Evolutionary conservation across 2,888 invertebrate genomes (phyloP).

Genomic region (Caenorhabditis panamensis): DNA sequence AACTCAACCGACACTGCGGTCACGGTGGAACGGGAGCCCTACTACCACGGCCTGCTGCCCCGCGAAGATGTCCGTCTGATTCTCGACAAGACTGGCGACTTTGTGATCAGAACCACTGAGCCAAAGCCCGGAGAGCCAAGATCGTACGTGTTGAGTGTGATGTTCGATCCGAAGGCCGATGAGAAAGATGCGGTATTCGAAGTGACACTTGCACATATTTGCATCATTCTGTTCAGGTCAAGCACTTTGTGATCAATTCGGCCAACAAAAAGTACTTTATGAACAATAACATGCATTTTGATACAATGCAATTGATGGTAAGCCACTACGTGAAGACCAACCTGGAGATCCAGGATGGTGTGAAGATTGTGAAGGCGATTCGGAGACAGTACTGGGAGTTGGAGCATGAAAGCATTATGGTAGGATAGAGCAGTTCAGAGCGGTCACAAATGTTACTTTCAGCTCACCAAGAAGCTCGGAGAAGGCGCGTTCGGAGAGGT

Average conservation of each 20-base stretch:
- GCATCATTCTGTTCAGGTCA: no score
- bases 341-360: slow-evolving; percentile 25
- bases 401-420: slow-evolving; percentile 65
- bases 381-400: slow-evolving; percentile 71
- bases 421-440: no score
- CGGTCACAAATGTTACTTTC: no score
- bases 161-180: slow-evolving; percentile 55
- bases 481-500: slow-evolving; percentile 78
- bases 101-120: slow-evolving; percentile 66
- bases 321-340: slow-evolving; percentile 41
- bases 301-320: slow-evolving; percentile 48
- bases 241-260: slow-evolving; percentile 62
- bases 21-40: slow-evolving; percentile 32
- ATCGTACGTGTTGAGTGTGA: slow-evolving; percentile 62
- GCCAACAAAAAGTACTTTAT: slow-evolving; percentile 48
- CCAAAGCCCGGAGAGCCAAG: slow-evolving; percentile 56
- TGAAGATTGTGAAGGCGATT: slow-evolving; percentile 57
- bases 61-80: slow-evolving; percentile 72
- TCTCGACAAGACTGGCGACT: slow-evolving; percentile 66
- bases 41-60: slow-evolving; percentile 71
- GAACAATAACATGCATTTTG: slow-evolving; percentile 47
- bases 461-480: slow-evolving; percentile 70
- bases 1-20: neutral
- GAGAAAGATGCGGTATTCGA: slow-evolving; percentile 9
- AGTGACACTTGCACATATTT: neutral